Evolutionary conservation across 2,888 invertebrate genomes (phyloP), one percentile per base, ranked within the genome.

Genomic region (Boloria euphrosyne): DNA sequence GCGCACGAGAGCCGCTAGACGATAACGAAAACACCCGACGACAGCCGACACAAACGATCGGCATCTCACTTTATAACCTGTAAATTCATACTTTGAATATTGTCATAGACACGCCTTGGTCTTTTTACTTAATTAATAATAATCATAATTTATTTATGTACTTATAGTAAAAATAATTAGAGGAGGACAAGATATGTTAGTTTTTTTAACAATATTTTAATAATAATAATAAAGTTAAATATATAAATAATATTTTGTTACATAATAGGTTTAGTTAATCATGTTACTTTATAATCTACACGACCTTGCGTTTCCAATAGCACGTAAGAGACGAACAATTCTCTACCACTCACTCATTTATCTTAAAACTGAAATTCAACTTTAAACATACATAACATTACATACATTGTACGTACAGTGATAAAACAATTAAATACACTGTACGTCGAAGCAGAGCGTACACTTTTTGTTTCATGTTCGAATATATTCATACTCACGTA

Each of bases 1-100:
- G 79, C 81, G 78, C 78, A 78, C 78, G 84, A 87, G 88, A 89
- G 82, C 89, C 90, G 89, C 89, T 90, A 89, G 76, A 85, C 89
- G 89, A 89, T 60, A 66, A 82, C 90, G 90, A 89, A 71, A 76
- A 68, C 76, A 65, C 74, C 84, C 90, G 46, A 64, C 44, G 51
- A 50, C 49, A 38, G 31, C 59, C 59, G 59, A 59, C 59, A 31
- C 59, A 6, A 0, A 16, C 59, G 49, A 38, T 13, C 49, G 13
- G 13, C 7, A 49, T 17, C 59, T 18, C 7, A 18, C 59, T 50
- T 38, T 50, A 59, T 59, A 59, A 59, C 59, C 59, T 59, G 59
- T 59, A 59, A 22, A 59, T 59, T 59, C 49, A 59, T 14, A 59
- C 57, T 46, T 57, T 46, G 27, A 46, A 22, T 44, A 6, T 44